Evolutionary conservation across 1,140 invertebrate species (phyloP), one percentile per base, ranked within the genome.

Genomic region (Daktulosphaira vitifoliae): DNA sequence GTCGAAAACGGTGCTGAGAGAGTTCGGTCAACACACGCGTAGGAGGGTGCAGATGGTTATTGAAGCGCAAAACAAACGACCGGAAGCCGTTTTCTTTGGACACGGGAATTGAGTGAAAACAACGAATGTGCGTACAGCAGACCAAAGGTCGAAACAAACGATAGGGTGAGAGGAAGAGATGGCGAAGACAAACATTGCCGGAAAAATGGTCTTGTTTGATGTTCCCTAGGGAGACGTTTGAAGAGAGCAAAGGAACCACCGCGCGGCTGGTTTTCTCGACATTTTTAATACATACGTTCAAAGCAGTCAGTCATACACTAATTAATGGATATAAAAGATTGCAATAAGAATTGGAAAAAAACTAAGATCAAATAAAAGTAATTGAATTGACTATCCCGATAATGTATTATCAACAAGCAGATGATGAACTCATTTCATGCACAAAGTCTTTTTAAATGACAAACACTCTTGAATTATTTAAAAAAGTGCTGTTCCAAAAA

Each of bases 11-110:
- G 9, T 3, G n/a, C n/a, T 3, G n/a, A 44, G 39, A 44, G 37
- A 13, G 42, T 20, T 59, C 22, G 26, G 54, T 48, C 56, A 62
- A 62, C 42, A 62, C 18, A 16, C 16, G 23, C 13, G 42, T 15
- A 16, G 26, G 23, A 48, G 29, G 42, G 42, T 38, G 56, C 42
- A 33, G 5, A 33, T 6, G 29, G 29, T 62, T 22, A 29, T 62
- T 46, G 56, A 46, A 46, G 56, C 56, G 56, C 56, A 62, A 62
- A 62, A 62, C 56, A 46, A 62, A 62, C 42, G 42, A 39, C 56
- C 56, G 25, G 56, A 46, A 62, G 56, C 56, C 11, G 56, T 48
- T 62, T 62, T 62, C 54, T 62, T 62, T 15, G 16, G 44, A 38
- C 18, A 38, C 42, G 16, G 49, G 38, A 37, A 44, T 37, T 23